Base-by-base conservation (phyloP, 2,888 invertebrate genomes). In the Automeris io region DNA sequence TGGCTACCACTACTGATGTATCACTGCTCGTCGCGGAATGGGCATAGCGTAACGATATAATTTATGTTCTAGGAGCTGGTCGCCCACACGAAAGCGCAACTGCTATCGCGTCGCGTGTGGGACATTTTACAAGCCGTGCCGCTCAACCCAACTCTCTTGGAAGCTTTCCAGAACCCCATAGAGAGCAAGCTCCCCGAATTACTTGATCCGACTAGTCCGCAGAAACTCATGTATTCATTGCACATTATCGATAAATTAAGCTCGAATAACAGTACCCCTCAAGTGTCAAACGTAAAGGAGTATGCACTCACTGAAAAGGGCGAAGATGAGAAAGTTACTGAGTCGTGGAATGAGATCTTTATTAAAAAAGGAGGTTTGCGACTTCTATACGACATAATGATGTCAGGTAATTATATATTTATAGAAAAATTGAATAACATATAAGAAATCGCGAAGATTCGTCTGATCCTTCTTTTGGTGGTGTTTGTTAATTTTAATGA, bases 201-300 rank as follows among this genome's bases (percentile, higher is more conserved):
- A 1, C 88, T 98, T 7, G 95, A 97, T 79, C 95, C 96, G 0
- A 91, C 91, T 18, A 95, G 95, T 69, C 94, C 97, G 0, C 97
- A 97, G 75, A 96, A 96, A 68, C 90, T 98, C 37, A 97, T 97
- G 95, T 98, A 98, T 70, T 96, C 96, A 0, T 77, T 97, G 43
- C 96, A 97, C 70, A 97, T 97, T 49, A 94, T 97, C 41, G 85
- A 85, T 47, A 85, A 83, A 41, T 58, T 81, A 39, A 83, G 85
- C 51, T 79, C 77, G 37, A 76, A 53, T 42, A 80, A 68, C 33
- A 65, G 52, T 47, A 55, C 67, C 33, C 55, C 73, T 1, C 76
- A 63, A 5, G 16, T 16, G 16, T 13, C 16, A 5, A 29, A 29
- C 40, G 55, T 63, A 3, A 78, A 78, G 37, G 83, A 83, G 33